These are phyloP conservation scores for Drosophila varians DNA, from an alignment of 1,140 invertebrate species.

Conservation along the genomic window DNA sequence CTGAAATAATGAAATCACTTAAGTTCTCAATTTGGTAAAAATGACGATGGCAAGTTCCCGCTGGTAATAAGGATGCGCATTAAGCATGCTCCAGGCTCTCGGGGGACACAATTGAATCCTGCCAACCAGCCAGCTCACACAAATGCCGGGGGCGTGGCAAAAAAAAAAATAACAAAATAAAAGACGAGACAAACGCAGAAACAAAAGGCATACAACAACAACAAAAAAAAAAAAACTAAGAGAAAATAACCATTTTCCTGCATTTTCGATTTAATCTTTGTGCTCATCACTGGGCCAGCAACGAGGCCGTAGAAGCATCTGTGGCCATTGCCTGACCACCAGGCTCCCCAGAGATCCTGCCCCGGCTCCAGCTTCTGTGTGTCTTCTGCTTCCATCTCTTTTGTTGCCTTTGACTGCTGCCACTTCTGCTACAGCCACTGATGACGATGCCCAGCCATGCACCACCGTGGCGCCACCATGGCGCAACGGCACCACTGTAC, in stretches of 20 bases:
- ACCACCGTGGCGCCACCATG: not conserved
- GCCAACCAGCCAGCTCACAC: no score
- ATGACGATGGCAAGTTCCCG: slow-evolving; percentile 60
- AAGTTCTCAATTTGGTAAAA: slow-evolving; percentile 77
- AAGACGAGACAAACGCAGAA: slow-evolving; percentile 16
- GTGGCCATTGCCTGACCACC: slow-evolving; percentile 56
- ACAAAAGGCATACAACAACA: slow-evolving; percentile 31
- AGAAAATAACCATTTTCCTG: slow-evolving; percentile 71
- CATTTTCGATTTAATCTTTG: slow-evolving; percentile 78
- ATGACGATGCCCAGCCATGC: not conserved
- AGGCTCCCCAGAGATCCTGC: slow-evolving; percentile 47
- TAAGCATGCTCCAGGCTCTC: slow-evolving; percentile 68
- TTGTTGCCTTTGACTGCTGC: slow-evolving; percentile 3
- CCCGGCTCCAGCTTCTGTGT: slow-evolving; percentile 16
- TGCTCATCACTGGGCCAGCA: slow-evolving; percentile 60
- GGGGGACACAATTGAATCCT: slow-evolving; percentile 77
- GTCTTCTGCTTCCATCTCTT: slow-evolving; percentile 19
- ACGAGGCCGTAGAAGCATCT: slow-evolving; percentile 40
- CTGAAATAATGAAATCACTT: slow-evolving; percentile 82
- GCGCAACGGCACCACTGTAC: not conserved
- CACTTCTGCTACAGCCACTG: not conserved
- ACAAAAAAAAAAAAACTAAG: slow-evolving; percentile 40
- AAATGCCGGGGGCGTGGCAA: slow-evolving; percentile 6
- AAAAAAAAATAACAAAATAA: not conserved
- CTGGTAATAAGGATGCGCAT: slow-evolving; percentile 79